These are phyloP conservation scores for Rhynchotus rufescens DNA, from an alignment of 2,797 vertebrate genomes.

Conservation along the genomic window DNA sequence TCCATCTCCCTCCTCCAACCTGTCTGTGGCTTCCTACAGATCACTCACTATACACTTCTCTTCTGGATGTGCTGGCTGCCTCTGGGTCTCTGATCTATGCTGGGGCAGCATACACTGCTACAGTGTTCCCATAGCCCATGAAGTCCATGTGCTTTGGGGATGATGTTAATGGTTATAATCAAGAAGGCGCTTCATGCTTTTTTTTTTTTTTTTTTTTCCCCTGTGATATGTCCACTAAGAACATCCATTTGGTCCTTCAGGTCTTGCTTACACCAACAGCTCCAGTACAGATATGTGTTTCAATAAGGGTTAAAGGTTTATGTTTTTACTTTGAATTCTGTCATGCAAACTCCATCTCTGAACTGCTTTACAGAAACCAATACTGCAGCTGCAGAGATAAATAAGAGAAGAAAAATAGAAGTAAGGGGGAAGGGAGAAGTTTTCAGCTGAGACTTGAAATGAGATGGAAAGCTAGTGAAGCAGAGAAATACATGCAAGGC, in stretches of 20 bases:
- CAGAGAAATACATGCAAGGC: not conserved
- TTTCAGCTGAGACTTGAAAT: slow-evolving; percentile 20
- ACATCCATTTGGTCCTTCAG: not conserved
- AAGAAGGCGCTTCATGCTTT: not conserved
- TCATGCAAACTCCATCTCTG: not conserved
- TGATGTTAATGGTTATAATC: not conserved
- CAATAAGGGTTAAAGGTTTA: not conserved
- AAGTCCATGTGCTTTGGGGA: not conserved
- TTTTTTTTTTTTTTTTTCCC: not conserved
- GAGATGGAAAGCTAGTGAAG: not conserved
- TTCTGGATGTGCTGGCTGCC: not conserved
- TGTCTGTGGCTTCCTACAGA: not conserved
- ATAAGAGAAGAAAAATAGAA: not conserved
- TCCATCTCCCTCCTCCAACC: not conserved
- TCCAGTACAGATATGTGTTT: not conserved
- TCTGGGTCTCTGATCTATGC: not conserved
- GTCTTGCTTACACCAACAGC: not conserved
- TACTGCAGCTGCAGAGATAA: not conserved
- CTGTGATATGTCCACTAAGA: not conserved
- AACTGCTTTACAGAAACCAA: not conserved
- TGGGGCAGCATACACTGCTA: not conserved
- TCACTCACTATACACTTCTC: not conserved
- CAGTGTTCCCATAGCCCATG: not conserved
- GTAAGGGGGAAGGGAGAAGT: not conserved
- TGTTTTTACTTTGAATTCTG: not conserved